Base-by-base conservation (phyloP, 2,113 vertebrate genomes). In the Scortum barcoo region DNA sequence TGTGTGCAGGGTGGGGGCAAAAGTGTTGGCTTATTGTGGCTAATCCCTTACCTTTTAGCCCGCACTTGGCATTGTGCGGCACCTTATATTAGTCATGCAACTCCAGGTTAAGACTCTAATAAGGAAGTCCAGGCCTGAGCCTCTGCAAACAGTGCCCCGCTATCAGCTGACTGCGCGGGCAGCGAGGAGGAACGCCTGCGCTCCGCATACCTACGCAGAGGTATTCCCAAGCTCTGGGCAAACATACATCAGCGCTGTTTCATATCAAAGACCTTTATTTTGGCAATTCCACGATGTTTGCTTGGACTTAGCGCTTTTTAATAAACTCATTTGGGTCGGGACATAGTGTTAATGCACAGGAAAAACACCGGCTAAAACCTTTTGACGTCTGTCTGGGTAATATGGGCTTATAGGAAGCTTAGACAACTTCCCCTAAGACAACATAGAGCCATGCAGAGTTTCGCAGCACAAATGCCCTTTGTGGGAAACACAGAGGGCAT, bases 181-280 rank as follows among this genome's bases (percentile, higher is more conserved):
- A 83, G 87, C 14, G 48, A 76, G 53, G 63, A 76, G 84, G 82
- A 89, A 86, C 80, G 66, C 26, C 72, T 86, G 56, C 1, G 12
- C 42, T 73, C 62, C 65, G 54, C 65, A 68, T 60, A 50, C 76
- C 75, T 30, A 53, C 68, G 22, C 67, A 56, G 16, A 54, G 33
- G 44, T 71, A 76, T 67, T 60, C 83, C 78, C 69, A 20, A 74
- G 56, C 5, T 63, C 54, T 66, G 2, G 82, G 78, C 76, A 91
- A 72, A 85, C 75, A 65, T 80, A 91, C 72, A 93, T 93, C 91
- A 86, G 82, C 81, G 86, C 81, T 44, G 88, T 82, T 87, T 86
- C 75, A 88, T 91, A 91, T 94, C 91, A 93, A 91, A 93, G 90
- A 60, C 51, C 85, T 81, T 91, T 91, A 91, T 92, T 87, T 90